Conservation (phyloP, 2,888 invertebrate species). For the Lasioglossum vierecki region DNA sequence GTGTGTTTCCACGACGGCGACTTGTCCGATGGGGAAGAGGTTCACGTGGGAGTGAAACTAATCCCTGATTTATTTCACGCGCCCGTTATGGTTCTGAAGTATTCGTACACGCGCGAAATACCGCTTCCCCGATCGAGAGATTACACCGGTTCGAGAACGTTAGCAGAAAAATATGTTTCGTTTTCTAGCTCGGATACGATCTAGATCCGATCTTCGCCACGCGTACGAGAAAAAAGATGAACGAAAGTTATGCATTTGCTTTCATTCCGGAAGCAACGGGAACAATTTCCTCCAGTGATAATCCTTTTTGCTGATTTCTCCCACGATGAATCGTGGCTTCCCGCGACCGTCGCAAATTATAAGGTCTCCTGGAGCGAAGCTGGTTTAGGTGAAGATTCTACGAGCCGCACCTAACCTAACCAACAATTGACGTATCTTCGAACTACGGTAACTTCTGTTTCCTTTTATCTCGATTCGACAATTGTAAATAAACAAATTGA, state of each 20-base stretch:
- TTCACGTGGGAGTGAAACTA: conserved; percentile 49
- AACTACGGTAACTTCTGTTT: neutral
- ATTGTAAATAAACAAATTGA: no score
- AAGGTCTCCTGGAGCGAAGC: neutral
- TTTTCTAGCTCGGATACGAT: conserved; percentile 34
- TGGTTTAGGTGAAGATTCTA: neutral
- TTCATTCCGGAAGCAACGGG: conserved; percentile 53
- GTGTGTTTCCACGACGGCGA: conserved; percentile 7
- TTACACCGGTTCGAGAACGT: neutral
- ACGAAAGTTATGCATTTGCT: conserved; percentile 55
- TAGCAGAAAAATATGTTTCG: conserved; percentile 13
- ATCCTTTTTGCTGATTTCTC: conserved; percentile 45
- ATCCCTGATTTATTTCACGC: conserved; percentile 53
- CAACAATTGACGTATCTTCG: neutral
- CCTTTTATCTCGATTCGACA: no score
- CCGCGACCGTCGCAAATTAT: neutral
- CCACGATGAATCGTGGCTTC: conserved; percentile 7
- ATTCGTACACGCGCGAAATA: conserved; percentile 15
- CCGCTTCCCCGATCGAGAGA: conserved; percentile 17
- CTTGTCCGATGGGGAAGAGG: conserved; percentile 40
- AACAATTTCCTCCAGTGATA: conserved; percentile 48
- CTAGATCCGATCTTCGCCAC: conserved; percentile 22
- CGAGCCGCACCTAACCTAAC: neutral
- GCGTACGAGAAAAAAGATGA: conserved; percentile 31
- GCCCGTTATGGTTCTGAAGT: conserved; percentile 32